Conservation (phyloP, 2,888 invertebrate genomes). For the Coleophora deauratella region DNA sequence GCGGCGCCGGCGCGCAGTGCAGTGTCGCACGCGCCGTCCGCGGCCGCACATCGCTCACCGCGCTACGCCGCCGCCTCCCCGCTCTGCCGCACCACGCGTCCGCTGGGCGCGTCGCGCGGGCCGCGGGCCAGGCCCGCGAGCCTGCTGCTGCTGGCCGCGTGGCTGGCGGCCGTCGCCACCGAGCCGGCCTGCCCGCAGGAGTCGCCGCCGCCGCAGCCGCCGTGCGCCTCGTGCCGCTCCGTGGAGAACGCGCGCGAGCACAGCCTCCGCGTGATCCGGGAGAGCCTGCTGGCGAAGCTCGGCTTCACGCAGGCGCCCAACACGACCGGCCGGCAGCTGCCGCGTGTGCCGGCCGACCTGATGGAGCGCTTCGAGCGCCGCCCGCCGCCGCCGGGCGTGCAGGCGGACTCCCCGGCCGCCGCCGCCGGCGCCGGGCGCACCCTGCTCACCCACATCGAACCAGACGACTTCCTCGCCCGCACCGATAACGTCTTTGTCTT, state of each 20-base stretch:
- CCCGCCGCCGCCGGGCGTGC: conserved; percentile 72
- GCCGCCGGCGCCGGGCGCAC: conserved; percentile 45
- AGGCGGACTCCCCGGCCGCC: conserved; percentile 71
- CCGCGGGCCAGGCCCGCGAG: conserved; percentile 74
- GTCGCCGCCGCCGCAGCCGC: conserved; percentile 38
- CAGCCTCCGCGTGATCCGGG: conserved; percentile 77
- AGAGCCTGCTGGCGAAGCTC: conserved; percentile 76
- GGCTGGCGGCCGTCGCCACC: conserved; percentile 57
- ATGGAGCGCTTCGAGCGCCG: conserved; percentile 66
- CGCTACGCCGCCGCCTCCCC: conserved; percentile 67
- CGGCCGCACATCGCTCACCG: conserved; percentile 63
- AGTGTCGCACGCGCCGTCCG: conserved; percentile 70
- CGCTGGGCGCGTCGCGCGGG: conserved; percentile 72
- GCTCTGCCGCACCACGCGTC: conserved; percentile 72
- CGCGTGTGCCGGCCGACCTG: conserved; percentile 72
- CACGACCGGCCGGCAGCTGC: conserved; percentile 73
- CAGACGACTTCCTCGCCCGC: conserved; percentile 78
- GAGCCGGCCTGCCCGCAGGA: conserved; percentile 57
- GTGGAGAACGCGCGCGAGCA: conserved; percentile 74
- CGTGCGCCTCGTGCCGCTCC: conserved; percentile 72
- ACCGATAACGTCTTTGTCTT: conserved; percentile 81
- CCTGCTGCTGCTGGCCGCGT: conserved; percentile 70
- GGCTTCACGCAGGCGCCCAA: conserved; percentile 77
- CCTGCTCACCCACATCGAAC: conserved; percentile 73
- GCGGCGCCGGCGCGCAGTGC: conserved; percentile 26